Evolutionary conservation across 2,888 invertebrate species (phyloP), one percentile per base, ranked within the genome.

Genomic region (Eurytoma adleriae): DNA sequence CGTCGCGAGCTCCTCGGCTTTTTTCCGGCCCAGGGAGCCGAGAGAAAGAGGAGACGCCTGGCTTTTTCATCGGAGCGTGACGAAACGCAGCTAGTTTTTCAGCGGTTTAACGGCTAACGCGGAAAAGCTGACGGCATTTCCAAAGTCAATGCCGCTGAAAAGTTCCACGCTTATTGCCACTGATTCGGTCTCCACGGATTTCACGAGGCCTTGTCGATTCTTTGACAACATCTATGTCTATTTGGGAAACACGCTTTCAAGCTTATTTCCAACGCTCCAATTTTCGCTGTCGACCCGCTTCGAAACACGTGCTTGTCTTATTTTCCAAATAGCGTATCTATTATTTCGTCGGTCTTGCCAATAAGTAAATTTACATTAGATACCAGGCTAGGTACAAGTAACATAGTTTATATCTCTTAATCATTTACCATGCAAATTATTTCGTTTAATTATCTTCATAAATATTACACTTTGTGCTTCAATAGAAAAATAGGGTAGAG

Each of bases 71-170:
- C 57, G 27, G 40, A 20, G 69, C 79, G 64, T 18, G 50, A 79
- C 79, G 74, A 79, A 79, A 74, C 69, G 62, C 14, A 5, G 66
- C 62, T 61, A 74, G 70, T 79, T 79, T 75, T 79, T 79, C 79
- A 79, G 79, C 54, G 79, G 79, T 74, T 79, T 79, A 79, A 74
- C 79, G 74, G 73, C 79, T 70, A 74, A 74, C 74, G 69, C 30
- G 74, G 59, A 66, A 79, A 75, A 75, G 66, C 75, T 24, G 71
- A 70, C 70, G 18, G 52, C 68, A 20, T 54, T 74, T 74, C 12
- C 27, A 30, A 56, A 74, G 73, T 74, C 73, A 64, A 69, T 57
- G 71, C 66, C 78, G 71, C 59, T 66, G 64, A 78, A 71, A 78
- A 73, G 67, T 62, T 66, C 71, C 70, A 66, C 79, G 75, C 70